These are phyloP conservation scores for Paratilapia polleni DNA, from an alignment of 2,113 vertebrate genomes.

Conservation along the genomic window DNA sequence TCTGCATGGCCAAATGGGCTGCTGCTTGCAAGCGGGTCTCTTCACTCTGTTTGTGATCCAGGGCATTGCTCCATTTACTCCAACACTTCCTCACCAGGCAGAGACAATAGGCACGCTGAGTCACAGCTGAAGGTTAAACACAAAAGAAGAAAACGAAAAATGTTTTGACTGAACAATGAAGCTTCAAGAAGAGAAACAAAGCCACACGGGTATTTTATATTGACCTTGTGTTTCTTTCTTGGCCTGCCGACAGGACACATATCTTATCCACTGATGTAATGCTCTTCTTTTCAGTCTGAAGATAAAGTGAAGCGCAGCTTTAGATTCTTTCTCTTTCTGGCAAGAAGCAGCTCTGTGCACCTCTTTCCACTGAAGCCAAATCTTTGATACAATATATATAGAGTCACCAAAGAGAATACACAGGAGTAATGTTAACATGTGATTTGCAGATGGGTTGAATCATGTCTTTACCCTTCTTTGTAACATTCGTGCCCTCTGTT, in stretches of 20 bases:
- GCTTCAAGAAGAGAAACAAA: neutral
- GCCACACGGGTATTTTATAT: neutral
- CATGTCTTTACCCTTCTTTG: slow-evolving; percentile 82
- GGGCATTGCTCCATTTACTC: slow-evolving; percentile 76
- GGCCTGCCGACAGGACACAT: slow-evolving; percentile 65
- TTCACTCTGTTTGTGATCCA: slow-evolving; percentile 67
- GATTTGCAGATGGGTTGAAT: neutral
- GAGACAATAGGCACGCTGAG: neutral
- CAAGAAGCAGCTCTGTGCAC: slow-evolving; percentile 54
- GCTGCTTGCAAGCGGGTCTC: slow-evolving; percentile 47
- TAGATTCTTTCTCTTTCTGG: slow-evolving; percentile 71
- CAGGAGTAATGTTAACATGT: neutral
- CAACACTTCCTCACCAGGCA: slow-evolving; percentile 70
- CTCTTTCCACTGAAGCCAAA: slow-evolving; percentile 85
- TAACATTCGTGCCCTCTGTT: slow-evolving; percentile 75
- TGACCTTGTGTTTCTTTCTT: slow-evolving; percentile 81
- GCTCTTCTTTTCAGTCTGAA: slow-evolving; percentile 63
- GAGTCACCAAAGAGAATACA: neutral
- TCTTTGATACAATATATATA: slow-evolving; percentile 72
- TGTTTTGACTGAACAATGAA: neutral
- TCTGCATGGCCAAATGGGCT: slow-evolving; percentile 65
- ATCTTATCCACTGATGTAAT: slow-evolving; percentile 79
- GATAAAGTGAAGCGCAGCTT: slow-evolving; percentile 71
- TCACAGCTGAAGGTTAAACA: slow-evolving; percentile 55
- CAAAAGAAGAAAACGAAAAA: neutral